These are phyloP conservation scores for Heliconius aoede DNA, from an alignment of 2,888 invertebrate genomes.

Conservation along the genomic window DNA sequence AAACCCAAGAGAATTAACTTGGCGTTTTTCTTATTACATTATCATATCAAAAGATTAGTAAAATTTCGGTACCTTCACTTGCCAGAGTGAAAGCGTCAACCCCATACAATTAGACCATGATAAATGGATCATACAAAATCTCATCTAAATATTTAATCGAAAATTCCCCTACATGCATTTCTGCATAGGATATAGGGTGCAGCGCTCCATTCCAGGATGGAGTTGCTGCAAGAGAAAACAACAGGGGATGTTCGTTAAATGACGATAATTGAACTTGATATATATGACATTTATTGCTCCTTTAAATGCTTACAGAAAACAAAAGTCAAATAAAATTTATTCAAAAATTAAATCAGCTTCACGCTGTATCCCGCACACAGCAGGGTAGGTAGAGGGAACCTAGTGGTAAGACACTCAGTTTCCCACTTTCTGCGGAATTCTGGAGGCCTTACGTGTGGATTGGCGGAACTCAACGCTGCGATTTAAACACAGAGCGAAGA, in stretches of 20 bases:
- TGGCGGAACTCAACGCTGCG: no score
- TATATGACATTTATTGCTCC: constrained; percentile 2
- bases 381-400: no score
- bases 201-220: not conserved
- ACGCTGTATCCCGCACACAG: no score
- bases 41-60: constrained; percentile 78
- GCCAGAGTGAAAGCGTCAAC: constrained; percentile 65
- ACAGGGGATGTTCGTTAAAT: constrained; percentile 42
- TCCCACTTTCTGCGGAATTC: no score
- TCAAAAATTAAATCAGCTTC: no score
- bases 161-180: constrained; percentile 73
- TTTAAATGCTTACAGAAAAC: not conserved
- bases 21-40: constrained; percentile 63
- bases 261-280: constrained; percentile 41
- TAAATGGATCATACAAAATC: constrained; percentile 82
- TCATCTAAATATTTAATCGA: constrained; percentile 84
- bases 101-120: constrained; percentile 80
- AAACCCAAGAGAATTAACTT: constrained; percentile 27
- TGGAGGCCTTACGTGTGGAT: no score
- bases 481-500: no score
- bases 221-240: constrained; percentile 42
- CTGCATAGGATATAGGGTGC: constrained; percentile 46
- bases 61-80: constrained; percentile 62
- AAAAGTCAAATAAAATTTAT: no score
- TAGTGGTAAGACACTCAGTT: no score